phyloP scores from a whole-genome alignment of 2,888 invertebrate genomes.

The Empis livida region DNA sequence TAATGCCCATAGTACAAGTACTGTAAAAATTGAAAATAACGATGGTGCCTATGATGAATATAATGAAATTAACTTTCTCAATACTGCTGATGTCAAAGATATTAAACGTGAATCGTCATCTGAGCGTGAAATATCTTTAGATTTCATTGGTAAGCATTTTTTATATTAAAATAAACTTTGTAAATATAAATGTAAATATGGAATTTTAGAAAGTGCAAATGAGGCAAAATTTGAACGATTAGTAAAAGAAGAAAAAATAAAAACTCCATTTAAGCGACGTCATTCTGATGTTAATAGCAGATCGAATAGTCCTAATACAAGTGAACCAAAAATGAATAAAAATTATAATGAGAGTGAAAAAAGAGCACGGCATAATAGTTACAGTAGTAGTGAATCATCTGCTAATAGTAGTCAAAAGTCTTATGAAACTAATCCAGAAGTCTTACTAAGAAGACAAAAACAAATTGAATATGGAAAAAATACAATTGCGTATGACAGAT shows the following conservation, averaged over 20 bases:
- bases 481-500: conserved; percentile 74
- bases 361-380: conserved; percentile 26
- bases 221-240: conserved; percentile 32
- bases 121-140: conserved; percentile 23
- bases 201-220: conserved; percentile 27
- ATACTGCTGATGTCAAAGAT: not conserved
- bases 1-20: not conserved
- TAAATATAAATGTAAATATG: no score
- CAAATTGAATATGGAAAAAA: conserved; percentile 94
- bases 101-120: conserved; percentile 4
- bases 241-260: conserved; percentile 31
- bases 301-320: conserved; percentile 25
- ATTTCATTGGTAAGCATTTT: conserved; percentile 13
- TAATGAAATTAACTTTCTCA: not conserved
- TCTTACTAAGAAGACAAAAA: conserved; percentile 71
- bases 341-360: conserved; percentile 16
- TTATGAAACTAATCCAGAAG: conserved; percentile 55
- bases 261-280: conserved; percentile 34
- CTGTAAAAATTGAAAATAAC: not conserved
- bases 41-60: not conserved
- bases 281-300: conserved; percentile 26
- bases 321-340: conserved; percentile 4
- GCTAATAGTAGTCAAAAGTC: conserved; percentile 12
- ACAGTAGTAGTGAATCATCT: conserved; percentile 22
- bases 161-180: no score